These are phyloP conservation scores for Trichonephila clavipes DNA, from an alignment of 1,140 invertebrate species.

Conservation along the genomic window DNA sequence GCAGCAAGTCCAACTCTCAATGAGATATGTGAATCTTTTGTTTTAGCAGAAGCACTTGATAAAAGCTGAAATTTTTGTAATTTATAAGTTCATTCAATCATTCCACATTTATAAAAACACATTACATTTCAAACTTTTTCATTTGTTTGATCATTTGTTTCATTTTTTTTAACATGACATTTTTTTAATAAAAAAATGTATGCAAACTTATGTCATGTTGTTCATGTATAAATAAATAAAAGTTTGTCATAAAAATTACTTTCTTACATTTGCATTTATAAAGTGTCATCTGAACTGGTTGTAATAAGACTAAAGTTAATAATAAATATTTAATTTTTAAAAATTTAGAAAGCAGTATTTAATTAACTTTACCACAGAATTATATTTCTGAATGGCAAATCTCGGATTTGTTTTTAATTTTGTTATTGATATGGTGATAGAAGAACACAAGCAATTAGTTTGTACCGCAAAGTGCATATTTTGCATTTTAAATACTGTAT, in stretches of 20 bases:
- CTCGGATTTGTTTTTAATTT: too few species aligned
- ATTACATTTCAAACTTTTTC: not conserved
- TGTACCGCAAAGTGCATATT: too few species aligned
- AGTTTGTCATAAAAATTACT: not conserved
- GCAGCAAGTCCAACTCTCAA: not conserved
- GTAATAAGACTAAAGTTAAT: not conserved
- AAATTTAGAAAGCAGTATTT: too few species aligned
- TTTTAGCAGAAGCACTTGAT: not conserved
- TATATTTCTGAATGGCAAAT: too few species aligned
- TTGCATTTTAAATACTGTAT: too few species aligned
- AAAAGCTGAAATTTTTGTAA: not conserved
- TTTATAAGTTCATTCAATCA: not conserved
- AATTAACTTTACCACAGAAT: too few species aligned
- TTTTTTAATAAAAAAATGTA: constrained; percentile 8
- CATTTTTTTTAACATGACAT: not conserved
- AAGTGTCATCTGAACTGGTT: not conserved
- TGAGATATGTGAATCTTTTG: not conserved
- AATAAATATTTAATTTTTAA: too few species aligned
- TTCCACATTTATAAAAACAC: constrained; percentile 5
- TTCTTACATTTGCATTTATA: not conserved
- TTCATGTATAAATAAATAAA: constrained; percentile 29
- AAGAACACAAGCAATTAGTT: too few species aligned
- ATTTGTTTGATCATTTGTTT: not conserved
- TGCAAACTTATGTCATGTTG: not conserved
- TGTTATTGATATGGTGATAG: too few species aligned